phyloP scores from a whole-genome alignment of 2,888 invertebrate genomes.

The Ophraella communa region DNA sequence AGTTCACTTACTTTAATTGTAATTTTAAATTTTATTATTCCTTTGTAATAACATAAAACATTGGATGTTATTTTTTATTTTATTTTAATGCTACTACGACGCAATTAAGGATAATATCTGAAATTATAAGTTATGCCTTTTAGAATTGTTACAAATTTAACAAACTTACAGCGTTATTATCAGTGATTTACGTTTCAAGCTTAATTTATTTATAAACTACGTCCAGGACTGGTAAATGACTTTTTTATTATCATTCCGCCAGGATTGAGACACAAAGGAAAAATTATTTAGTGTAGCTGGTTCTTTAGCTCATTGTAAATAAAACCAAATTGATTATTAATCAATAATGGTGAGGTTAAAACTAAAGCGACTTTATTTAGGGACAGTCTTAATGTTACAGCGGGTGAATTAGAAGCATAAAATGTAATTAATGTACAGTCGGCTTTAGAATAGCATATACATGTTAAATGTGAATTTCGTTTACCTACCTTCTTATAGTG shows the following conservation, averaged over 20 bases:
- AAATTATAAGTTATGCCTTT: constrained; percentile 19
- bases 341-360: no score
- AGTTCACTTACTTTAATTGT: not conserved
- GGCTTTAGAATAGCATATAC: no score
- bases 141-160: constrained; percentile 25
- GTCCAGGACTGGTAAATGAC: constrained; percentile 13
- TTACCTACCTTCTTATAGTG: no score
- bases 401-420: no score
- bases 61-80: constrained; percentile 7
- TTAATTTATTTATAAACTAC: constrained; percentile 23
- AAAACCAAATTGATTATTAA: constrained; percentile 6
- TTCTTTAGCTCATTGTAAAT: constrained; percentile 12
- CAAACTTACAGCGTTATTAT: constrained; percentile 22
- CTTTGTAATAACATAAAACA: constrained; percentile 12
- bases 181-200: constrained; percentile 21
- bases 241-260: constrained; percentile 8
- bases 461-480: no score
- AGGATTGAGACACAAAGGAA: constrained; percentile 14
- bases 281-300: constrained; percentile 14
- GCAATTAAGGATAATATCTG: constrained; percentile 18
- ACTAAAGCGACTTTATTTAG: no score
- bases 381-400: not conserved
- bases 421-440: no score
- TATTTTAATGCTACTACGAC: constrained; percentile 8
- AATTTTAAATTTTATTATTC: constrained; percentile 9